Conservation (phyloP, 2,797 vertebrate species). For the Crenuchus spilurus region DNA sequence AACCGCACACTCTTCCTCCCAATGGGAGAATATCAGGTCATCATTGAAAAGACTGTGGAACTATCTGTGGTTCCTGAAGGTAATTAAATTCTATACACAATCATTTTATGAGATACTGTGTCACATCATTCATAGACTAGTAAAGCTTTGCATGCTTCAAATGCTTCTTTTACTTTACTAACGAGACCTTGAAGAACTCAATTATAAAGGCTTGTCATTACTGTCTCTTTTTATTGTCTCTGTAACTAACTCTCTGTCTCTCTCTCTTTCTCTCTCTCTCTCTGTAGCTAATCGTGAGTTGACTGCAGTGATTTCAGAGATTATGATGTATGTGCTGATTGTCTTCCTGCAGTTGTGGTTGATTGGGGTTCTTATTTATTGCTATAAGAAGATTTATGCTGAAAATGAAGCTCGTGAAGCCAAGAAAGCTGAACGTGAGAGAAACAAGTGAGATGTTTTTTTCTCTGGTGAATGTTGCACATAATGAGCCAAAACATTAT, state of each 20-base stretch:
- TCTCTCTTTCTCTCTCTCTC: background rate
- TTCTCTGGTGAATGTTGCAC: too few relatives aligned
- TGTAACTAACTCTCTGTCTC: background rate
- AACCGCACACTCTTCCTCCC: constrained; percentile 79
- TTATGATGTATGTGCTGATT: constrained; percentile 91
- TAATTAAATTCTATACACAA: constrained; percentile 52
- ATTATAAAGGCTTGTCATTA: too few relatives aligned
- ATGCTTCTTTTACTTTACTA: too few relatives aligned
- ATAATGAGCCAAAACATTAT: too few relatives aligned
- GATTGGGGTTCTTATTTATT: constrained; percentile 85
- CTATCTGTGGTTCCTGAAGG: constrained; percentile 82
- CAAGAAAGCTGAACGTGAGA: constrained; percentile 64
- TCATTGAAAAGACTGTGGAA: constrained; percentile 81
- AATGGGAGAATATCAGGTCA: constrained; percentile 61
- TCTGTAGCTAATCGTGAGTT: constrained; percentile 81
- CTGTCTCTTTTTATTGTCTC: too few relatives aligned
- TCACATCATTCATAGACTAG: too few relatives aligned
- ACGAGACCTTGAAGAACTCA: too few relatives aligned
- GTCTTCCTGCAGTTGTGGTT: constrained; percentile 90
- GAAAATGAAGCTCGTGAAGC: constrained; percentile 79
- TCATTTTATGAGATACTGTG: too few relatives aligned
- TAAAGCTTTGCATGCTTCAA: too few relatives aligned
- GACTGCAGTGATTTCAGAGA: constrained; percentile 85
- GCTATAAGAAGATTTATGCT: constrained; percentile 86
- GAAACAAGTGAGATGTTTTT: constrained; percentile 63